phyloP scores from a whole-genome alignment of 2,113 vertebrate species.

The Petroica traversi region DNA sequence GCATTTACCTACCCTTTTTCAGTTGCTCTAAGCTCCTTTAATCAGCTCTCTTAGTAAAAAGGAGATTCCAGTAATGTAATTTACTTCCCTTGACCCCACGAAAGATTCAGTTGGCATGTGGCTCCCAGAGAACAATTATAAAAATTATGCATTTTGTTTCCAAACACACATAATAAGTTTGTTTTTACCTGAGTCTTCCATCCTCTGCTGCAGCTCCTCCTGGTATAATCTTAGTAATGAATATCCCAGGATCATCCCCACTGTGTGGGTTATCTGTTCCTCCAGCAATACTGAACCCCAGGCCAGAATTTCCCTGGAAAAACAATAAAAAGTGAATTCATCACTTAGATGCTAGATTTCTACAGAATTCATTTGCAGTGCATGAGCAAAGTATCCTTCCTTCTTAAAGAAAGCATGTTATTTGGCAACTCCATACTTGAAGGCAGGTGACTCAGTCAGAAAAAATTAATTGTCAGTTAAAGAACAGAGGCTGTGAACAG shows the following conservation, averaged over 20 bases:
- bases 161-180: neutral
- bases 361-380: neutral
- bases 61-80: neutral
- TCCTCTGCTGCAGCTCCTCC: conserved; percentile 95
- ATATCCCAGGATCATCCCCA: conserved; percentile 96
- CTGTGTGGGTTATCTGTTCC: conserved; percentile 98
- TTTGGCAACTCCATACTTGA: neutral
- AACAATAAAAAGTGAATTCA: neutral
- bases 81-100: neutral
- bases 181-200: conserved; percentile 88
- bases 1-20: neutral
- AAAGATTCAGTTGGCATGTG: neutral
- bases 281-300: conserved; percentile 97
- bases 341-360: neutral
- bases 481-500: conserved; percentile 36
- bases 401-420: conserved; percentile 13
- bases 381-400: neutral
- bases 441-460: conserved; percentile 8
- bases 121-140: neutral
- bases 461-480: conserved; percentile 47
- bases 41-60: neutral
- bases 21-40: neutral
- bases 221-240: conserved; percentile 98
- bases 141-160: neutral
- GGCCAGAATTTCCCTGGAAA: conserved; percentile 91